phyloP scores from a whole-genome alignment of 2,113 vertebrate species.

The Rallus limicola region DNA sequence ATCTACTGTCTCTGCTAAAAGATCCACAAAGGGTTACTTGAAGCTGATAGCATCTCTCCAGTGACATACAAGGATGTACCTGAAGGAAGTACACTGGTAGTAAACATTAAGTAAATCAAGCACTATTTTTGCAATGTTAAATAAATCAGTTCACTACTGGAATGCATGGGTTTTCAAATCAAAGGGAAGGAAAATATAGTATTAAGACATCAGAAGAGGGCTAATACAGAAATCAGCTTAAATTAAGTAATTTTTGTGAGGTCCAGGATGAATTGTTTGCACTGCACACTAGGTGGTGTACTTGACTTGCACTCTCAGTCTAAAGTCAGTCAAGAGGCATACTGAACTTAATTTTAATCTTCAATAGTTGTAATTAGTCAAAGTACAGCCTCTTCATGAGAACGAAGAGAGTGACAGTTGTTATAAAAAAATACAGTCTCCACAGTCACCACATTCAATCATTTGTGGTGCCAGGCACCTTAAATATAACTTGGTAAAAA shows the following conservation, averaged over 20 bases:
- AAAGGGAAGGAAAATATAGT: background rate
- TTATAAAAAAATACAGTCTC: background rate
- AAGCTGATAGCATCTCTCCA: background rate
- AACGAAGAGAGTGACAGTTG: background rate
- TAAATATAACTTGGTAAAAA: background rate
- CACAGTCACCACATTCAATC: background rate
- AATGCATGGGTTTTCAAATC: background rate
- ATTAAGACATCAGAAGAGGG: background rate
- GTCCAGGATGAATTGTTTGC: conserved; percentile 14
- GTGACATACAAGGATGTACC: background rate
- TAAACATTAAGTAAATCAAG: background rate
- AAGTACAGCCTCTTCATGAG: background rate
- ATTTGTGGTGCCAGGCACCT: background rate
- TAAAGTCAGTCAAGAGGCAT: background rate
- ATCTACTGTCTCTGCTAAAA: background rate
- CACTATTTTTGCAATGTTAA: background rate
- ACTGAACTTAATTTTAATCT: background rate
- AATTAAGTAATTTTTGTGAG: background rate
- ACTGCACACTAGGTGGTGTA: conserved; percentile 67
- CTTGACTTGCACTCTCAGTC: conserved; percentile 39
- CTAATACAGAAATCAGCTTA: background rate
- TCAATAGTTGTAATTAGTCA: background rate
- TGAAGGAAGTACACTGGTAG: background rate
- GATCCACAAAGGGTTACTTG: background rate
- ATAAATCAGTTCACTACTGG: background rate